These are phyloP conservation scores for Ips nitidus DNA, from an alignment of 1,140 invertebrate genomes.

Conservation along the genomic window DNA sequence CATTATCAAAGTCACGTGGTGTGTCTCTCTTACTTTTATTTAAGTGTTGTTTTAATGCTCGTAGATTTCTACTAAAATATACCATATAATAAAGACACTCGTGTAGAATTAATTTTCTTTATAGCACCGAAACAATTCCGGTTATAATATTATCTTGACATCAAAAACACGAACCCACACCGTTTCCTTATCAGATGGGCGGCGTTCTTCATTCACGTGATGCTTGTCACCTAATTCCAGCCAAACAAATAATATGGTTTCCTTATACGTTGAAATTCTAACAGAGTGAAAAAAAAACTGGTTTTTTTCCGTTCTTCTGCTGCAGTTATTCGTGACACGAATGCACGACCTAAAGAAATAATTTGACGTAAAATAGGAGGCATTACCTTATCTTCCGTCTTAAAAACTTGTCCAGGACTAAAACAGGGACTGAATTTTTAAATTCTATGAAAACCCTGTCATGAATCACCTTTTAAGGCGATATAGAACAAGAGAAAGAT, in stretches of 20 bases:
- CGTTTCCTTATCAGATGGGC: constrained; percentile 9
- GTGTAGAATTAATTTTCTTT: too few relatives aligned
- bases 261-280: constrained; percentile 14
- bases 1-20: too few relatives aligned
- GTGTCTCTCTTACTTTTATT: too few relatives aligned
- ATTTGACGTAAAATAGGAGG: constrained; percentile 34
- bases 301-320: constrained; percentile 18
- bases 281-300: constrained; percentile 22
- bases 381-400: constrained; percentile 33
- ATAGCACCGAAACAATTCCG: too few relatives aligned
- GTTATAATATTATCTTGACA: not conserved
- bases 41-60: too few relatives aligned
- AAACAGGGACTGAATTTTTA: constrained; percentile 29
- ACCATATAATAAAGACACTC: too few relatives aligned
- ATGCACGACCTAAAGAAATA: constrained; percentile 29
- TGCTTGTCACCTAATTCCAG: constrained; percentile 18
- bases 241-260: constrained; percentile 6
- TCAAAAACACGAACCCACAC: constrained; percentile 8
- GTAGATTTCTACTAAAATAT: too few relatives aligned
- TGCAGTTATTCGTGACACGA: constrained; percentile 30
- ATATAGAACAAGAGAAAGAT: constrained; percentile 1
- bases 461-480: constrained; percentile 27
- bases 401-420: constrained; percentile 27
- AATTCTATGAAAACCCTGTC: constrained; percentile 19
- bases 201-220: not conserved